A percentile compares a stretch with the other conserved stretches of the same genome.
These are phyloP conservation scores for Spicauda simplicius DNA, from an alignment of 2,888 invertebrate genomes.

Conservation along the genomic window DNA sequence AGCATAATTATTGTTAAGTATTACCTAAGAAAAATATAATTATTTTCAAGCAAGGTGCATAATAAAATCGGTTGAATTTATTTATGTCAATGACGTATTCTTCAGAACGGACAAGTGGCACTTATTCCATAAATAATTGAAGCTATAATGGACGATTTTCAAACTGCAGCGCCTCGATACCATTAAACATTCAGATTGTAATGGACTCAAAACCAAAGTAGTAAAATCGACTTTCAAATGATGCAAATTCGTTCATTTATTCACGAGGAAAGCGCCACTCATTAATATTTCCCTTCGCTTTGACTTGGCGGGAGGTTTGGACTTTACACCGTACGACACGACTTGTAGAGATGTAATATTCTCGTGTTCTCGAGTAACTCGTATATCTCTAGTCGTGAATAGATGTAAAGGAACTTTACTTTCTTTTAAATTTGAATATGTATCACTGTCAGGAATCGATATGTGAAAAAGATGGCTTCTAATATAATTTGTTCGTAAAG, in stretches of 20 bases:
- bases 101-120: constrained; percentile 1
- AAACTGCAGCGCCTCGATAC: constrained; percentile 20
- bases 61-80: not conserved
- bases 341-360: constrained; percentile 3
- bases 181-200: constrained; percentile 31
- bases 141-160: constrained; percentile 24
- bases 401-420: no score
- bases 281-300: constrained; percentile 37
- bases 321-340: constrained; percentile 19
- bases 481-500: no score
- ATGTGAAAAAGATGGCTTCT: no score
- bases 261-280: constrained; percentile 35
- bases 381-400: not conserved
- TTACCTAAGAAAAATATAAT: no score
- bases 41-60: no score
- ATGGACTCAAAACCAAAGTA: constrained; percentile 35
- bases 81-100: not conserved
- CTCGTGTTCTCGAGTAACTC: no score
- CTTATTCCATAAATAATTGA: constrained; percentile 28
- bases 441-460: no score
- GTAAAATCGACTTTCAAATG: constrained; percentile 37
- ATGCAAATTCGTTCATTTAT: constrained; percentile 35
- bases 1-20: no score
- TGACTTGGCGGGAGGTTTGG: constrained; percentile 21
- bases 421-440: no score